Evolutionary conservation across 2,797 vertebrate genomes (phyloP).

Genomic region (Fundulus diaphanus): DNA sequence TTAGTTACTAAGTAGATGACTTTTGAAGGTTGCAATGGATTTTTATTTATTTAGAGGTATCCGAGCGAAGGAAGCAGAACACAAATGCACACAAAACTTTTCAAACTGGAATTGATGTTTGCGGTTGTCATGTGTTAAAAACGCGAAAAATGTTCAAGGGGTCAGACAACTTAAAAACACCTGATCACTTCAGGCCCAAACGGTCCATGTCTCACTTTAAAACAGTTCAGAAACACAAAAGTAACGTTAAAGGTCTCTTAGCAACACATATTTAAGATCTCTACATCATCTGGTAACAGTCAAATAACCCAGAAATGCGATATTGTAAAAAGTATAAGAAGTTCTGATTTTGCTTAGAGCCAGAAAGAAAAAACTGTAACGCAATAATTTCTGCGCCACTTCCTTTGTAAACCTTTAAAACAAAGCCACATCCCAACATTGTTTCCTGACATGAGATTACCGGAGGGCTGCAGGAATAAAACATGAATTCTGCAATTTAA

Average conservation of each 20-base stretch:
- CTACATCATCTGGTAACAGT: background rate
- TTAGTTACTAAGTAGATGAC: too few relatives aligned
- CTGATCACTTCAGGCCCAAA: background rate
- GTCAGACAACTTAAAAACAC: too few relatives aligned
- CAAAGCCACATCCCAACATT: background rate
- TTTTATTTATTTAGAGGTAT: too few relatives aligned
- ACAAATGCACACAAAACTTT: too few relatives aligned
- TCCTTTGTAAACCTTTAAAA: background rate
- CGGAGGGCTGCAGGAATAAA: conserved; percentile 3
- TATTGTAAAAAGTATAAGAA: background rate
- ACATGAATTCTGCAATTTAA: conserved; percentile 25
- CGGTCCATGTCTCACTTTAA: background rate
- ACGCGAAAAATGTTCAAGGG: background rate
- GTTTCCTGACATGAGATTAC: background rate
- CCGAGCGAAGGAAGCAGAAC: too few relatives aligned
- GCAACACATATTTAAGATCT: background rate
- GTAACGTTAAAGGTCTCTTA: background rate
- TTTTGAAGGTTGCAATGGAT: too few relatives aligned
- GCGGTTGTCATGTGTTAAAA: too few relatives aligned
- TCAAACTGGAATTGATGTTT: too few relatives aligned
- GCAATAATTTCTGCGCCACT: background rate
- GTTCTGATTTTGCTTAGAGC: background rate
- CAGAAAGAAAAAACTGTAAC: background rate
- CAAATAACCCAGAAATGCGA: background rate
- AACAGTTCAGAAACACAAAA: background rate